Base-by-base conservation (phyloP, 2,797 vertebrate genomes). In the Periophthalmus magnuspinnatus region DNA sequence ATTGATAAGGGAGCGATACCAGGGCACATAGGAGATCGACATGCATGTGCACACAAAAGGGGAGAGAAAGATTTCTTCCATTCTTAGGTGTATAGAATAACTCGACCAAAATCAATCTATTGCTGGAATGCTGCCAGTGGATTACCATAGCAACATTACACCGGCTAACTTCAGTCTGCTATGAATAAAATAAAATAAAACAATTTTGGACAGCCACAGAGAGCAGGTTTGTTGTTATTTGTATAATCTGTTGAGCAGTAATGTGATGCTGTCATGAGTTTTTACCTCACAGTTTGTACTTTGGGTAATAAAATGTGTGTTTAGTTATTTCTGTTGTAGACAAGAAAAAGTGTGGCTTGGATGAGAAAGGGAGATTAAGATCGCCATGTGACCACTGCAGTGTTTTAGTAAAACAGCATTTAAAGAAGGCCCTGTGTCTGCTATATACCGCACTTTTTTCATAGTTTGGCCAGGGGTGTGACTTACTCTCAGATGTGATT, bases 131-230 rank as follows among this genome's bases (percentile, higher is more conserved):
- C 71, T 85, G 85, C 89, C 84, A 89, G 76, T 74, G 74, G 74
- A 89, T 90, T 87, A 89, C 89, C 87, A 90, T 87, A 84, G 87
- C 84, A 86, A 90, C 88, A 64, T 85, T 57, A 78, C 72, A 84
- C 70, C 72, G 81, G 74, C 58, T 80, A 81, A 84, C 72, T 68
- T 76, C 71, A 66, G 47, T 70, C 70, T 68, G 71, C 65, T 54
- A 68, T 70, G 69, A 84, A 79, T 81, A 81, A 80, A 64, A 71
- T 81, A 48, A 69, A 67, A 68, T 28, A 28, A 28, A 1, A 68
- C 68, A 67, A 77, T 80, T 74, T 36, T 22, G 32, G 68, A 67
- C 54, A 69, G 19, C n/a, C 22, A 21, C 8, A 9, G 36, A 69
- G 76, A 79, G 69, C 16, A n/a, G 19, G 7, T n/a, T 21, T 33